These are phyloP conservation scores for Oreocharis arfaki DNA, from an alignment of 2,113 vertebrate genomes.

Conservation along the genomic window DNA sequence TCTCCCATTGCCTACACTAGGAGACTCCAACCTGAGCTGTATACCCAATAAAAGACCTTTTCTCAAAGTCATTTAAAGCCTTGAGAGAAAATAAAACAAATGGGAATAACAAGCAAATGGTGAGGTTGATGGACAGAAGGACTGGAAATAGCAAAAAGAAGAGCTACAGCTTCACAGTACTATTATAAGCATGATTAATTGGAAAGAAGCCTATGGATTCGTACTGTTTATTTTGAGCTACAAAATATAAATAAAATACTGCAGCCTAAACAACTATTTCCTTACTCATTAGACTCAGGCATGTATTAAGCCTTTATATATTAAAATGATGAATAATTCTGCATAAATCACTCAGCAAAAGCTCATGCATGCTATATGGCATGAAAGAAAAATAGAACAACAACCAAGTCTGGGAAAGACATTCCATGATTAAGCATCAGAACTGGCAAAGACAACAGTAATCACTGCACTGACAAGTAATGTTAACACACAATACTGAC, in stretches of 20 bases:
- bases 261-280: not conserved
- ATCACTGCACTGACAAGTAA: not conserved
- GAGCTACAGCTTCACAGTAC: not conserved
- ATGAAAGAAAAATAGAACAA: not conserved
- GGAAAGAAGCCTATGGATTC: not conserved
- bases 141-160: not conserved
- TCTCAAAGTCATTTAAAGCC: not conserved
- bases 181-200: not conserved
- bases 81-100: not conserved
- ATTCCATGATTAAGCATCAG: not conserved
- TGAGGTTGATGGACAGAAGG: not conserved
- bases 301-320: not conserved
- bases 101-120: not conserved
- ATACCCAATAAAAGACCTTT: not conserved
- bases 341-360: not conserved
- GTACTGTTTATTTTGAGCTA: conserved; percentile 5
- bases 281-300: conserved; percentile 1
- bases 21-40: not conserved
- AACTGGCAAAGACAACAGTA: not conserved
- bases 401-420: not conserved
- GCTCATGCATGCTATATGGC: not conserved
- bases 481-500: not conserved
- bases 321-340: conserved; percentile 10
- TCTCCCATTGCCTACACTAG: not conserved
- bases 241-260: not conserved